Evolutionary conservation across 2,797 vertebrate genomes (phyloP).

Genomic region (Peromyscus attwateri): DNA sequence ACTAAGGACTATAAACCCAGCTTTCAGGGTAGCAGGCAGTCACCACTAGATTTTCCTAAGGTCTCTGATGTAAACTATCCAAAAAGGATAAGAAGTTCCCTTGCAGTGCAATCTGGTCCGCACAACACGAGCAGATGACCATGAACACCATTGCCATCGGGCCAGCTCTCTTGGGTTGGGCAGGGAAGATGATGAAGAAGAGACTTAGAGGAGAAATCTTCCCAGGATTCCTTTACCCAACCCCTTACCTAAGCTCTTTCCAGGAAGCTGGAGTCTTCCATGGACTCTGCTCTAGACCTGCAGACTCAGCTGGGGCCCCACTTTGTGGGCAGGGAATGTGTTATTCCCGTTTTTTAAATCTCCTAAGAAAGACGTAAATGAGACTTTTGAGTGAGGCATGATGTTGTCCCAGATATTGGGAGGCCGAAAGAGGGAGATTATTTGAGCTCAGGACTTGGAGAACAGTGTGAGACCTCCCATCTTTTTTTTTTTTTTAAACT

Average conservation of each 20-base stretch:
- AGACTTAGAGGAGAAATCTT: neutral
- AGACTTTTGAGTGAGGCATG: neutral
- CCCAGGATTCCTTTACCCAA: neutral
- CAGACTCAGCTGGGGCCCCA: neutral
- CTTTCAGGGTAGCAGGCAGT: neutral
- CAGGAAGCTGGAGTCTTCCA: neutral
- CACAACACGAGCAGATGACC: neutral
- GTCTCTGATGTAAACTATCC: neutral
- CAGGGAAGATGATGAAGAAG: slow-evolving; percentile 13
- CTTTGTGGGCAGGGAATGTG: neutral
- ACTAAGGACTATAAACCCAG: neutral
- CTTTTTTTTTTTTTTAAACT: too few species aligned
- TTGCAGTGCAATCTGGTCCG: neutral
- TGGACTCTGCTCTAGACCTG: neutral
- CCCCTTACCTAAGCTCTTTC: neutral
- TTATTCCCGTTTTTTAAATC: neutral
- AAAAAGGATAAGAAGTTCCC: slow-evolving; percentile 4
- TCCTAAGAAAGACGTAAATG: neutral
- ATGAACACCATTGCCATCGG: neutral
- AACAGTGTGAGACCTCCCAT: too few species aligned
- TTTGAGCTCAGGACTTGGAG: neutral
- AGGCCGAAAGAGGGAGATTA: neutral
- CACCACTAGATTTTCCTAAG: slow-evolving; percentile 10
- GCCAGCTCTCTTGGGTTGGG: neutral
- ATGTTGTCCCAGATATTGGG: neutral